These are phyloP conservation scores for Calameuta filiformis DNA, from an alignment of 2,888 invertebrate genomes.

Conservation along the genomic window DNA sequence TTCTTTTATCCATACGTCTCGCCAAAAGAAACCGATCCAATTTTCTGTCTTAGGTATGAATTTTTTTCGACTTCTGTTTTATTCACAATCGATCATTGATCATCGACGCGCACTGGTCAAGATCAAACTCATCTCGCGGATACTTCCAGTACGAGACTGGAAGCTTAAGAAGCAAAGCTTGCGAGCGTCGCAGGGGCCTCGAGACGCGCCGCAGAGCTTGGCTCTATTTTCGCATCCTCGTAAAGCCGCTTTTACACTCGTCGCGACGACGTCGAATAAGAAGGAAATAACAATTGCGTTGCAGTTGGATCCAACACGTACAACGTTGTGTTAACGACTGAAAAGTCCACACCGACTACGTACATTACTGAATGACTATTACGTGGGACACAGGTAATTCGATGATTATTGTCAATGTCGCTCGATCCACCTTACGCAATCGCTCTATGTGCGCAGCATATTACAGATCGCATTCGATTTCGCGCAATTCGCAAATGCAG, in stretches of 20 bases:
- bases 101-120: background rate
- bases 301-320: background rate
- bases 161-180: background rate
- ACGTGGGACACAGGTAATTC: slow-evolving; percentile 41
- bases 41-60: background rate
- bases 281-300: slow-evolving; percentile 6
- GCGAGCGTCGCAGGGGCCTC: background rate
- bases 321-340: slow-evolving; percentile 3
- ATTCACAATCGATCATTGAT: too few relatives aligned
- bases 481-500: background rate
- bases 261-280: background rate
- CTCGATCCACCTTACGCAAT: slow-evolving; percentile 25
- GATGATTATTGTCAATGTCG: slow-evolving; percentile 44
- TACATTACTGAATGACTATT: slow-evolving; percentile 9
- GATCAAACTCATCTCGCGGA: background rate
- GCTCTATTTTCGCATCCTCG: slow-evolving; percentile 33
- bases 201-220: background rate
- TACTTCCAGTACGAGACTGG: background rate
- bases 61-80: background rate
- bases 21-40: background rate
- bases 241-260: slow-evolving; percentile 16
- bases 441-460: slow-evolving; percentile 17
- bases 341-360: background rate
- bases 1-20: background rate
- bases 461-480: background rate